Evolutionary conservation across 2,113 vertebrate genomes (phyloP).

Genomic region (Bujurquina vittata): DNA sequence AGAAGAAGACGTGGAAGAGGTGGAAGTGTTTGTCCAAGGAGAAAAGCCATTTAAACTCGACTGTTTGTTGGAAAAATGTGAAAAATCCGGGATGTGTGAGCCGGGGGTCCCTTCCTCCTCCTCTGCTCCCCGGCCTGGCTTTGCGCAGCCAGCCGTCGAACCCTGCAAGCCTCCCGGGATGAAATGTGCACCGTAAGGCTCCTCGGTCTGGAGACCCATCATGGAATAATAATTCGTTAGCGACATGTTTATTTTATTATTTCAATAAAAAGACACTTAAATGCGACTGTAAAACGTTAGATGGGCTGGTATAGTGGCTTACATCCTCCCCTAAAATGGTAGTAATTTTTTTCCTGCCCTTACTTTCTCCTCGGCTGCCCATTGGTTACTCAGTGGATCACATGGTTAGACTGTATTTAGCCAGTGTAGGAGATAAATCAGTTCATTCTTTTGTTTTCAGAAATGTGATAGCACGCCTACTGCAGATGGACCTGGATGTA

Average conservation of each 20-base stretch:
- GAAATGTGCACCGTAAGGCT: slow-evolving; percentile 76
- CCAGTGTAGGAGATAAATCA: slow-evolving; percentile 66
- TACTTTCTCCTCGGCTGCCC: slow-evolving; percentile 65
- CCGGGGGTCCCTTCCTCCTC: slow-evolving; percentile 63
- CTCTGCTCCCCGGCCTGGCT: slow-evolving; percentile 62
- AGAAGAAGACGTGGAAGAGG: slow-evolving; percentile 49
- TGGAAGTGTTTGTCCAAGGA: slow-evolving; percentile 66
- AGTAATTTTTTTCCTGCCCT: slow-evolving; percentile 73
- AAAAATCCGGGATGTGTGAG: slow-evolving; percentile 74
- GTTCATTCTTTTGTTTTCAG: slow-evolving; percentile 64
- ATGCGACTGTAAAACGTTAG: slow-evolving; percentile 77
- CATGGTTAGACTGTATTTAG: slow-evolving; percentile 73
- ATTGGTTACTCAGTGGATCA: slow-evolving; percentile 71
- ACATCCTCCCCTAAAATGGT: slow-evolving; percentile 79
- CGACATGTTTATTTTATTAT: slow-evolving; percentile 82
- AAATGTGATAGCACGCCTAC: slow-evolving; percentile 46
- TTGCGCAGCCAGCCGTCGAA: slow-evolving; percentile 65
- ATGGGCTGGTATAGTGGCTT: slow-evolving; percentile 73
- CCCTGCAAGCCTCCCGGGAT: slow-evolving; percentile 75
- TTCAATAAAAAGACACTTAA: slow-evolving; percentile 79
- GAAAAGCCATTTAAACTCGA: slow-evolving; percentile 64
- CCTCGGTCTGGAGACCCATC: slow-evolving; percentile 76
- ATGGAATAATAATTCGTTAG: slow-evolving; percentile 82
- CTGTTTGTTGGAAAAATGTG: slow-evolving; percentile 73
- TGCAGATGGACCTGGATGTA: slow-evolving; percentile 31